Base-by-base conservation (phyloP, 2,888 invertebrate species). In the Rhingia campestris region DNA sequence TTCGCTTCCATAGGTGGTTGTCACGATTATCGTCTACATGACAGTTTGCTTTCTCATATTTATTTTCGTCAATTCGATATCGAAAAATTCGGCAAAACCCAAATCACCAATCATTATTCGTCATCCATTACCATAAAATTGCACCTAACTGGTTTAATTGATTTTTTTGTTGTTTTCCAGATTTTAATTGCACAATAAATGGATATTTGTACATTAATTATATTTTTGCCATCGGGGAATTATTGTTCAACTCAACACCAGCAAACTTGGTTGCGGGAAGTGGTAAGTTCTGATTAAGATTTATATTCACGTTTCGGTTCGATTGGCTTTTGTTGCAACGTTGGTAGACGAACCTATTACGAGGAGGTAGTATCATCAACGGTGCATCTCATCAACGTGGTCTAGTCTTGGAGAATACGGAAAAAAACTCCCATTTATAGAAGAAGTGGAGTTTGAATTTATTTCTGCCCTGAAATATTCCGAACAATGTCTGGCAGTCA, bases 1-100 rank as follows among this genome's bases (percentile, higher is more conserved):
- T 90, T 84, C n/a, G n/a, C 58, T 88, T 58, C 88, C 89, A 73
- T 89, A 90, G 90, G 86, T 88, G 10, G 49, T 88, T 33, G 80
- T 86, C 5, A 90, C 89, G 9, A 47, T 88, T 32, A 7, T 81
- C 3, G 82, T 88, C 12, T 90, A 90, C 73, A 45, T 86, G 10
- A 41, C 87, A 9, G 87, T 89, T 6, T 89, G 89, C 59, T 74
- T 87, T 22, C 30, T 81, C 4, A 87, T 90, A 45, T 88, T 87
- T 33, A 30, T 89, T 77, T 66, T 86, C 61, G 67, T 86, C 75
- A 43, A 76, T 54, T 76, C 72, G 76, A 4, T 81, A 32, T 67
- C 81, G 6, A 75, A 59, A 64, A 10, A 10, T 0, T 53, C 75
- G 4, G 37, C 35, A 4, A 61, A 35, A 32, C 33, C 49, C 4